phyloP scores from a whole-genome alignment of 2,797 vertebrate species.

The Coccyzus lansbergi region DNA sequence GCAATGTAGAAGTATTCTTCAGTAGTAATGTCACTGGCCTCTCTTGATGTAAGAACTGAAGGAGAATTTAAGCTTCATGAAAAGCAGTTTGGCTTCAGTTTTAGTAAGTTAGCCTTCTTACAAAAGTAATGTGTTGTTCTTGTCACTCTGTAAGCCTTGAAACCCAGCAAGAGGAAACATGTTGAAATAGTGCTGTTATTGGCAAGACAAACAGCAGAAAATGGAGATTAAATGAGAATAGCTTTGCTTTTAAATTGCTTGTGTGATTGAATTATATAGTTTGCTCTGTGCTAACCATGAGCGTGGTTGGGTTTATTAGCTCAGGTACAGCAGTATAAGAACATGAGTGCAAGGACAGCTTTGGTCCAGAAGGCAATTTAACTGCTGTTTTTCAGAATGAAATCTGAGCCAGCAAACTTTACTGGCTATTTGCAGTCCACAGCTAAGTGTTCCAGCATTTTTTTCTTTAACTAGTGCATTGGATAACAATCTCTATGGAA shows the following conservation, averaged over 20 bases:
- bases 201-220: neutral
- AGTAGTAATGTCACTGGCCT: neutral
- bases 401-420: neutral
- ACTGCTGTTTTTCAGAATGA: neutral
- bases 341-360: neutral
- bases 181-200: neutral
- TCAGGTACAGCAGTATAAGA: neutral
- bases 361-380: neutral
- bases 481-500: neutral
- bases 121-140: fast-evolving
- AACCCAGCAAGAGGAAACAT: neutral
- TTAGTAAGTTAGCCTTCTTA: neutral
- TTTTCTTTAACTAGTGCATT: neutral
- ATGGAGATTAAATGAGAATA: neutral
- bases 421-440: neutral
- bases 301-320: neutral
- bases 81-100: neutral
- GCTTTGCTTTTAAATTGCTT: neutral
- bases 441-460: neutral
- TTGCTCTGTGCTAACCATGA: neutral
- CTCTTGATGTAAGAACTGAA: neutral
- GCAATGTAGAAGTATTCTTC: neutral
- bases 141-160: neutral
- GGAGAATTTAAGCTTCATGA: neutral
- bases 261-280: neutral